Base-by-base conservation (phyloP, 1,140 invertebrate species). In the Scylla paramamosain region DNA sequence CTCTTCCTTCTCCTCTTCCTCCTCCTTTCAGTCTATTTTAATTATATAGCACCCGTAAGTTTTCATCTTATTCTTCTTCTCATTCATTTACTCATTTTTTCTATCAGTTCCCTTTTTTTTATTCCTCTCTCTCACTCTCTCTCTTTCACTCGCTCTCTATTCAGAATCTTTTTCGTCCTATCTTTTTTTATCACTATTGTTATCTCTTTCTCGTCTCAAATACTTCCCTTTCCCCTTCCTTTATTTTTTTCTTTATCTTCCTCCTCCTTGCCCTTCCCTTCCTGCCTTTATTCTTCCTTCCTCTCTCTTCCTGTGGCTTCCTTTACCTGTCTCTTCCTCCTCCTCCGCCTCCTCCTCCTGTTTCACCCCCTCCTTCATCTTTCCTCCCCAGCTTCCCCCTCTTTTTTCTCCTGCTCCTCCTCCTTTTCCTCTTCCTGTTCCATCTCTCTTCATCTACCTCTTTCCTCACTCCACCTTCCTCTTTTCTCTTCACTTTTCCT, bases 401-500 rank as follows among this genome's bases (percentile, higher is more conserved):
- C 77, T 7, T 82, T 8, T 3, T 25, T 4, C 77, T 82, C 77
- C 77, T 82, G 2, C 28, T 28, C 28, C 77, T 28, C 77, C 28
- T 25, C 16, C 16, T 82, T 7, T 8, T 82, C 77, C 3, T 82
- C 77, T 20, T 82, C 77, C 77, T 82, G 20, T 82, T 25, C 31
- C 1, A 12, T 32, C 7, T 10, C 31, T 1, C 0, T 32, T 39
- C 6, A 39, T 32, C 87, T 89, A 29, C 39, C 87, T 39, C 32
- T 39, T 45, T 45, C 39, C 87, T 89, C 87, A 8, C 87, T 39
- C 87, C 39, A 25, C 39, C 87, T 89, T 45, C 45, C 87, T 89
- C 31, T 89, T 89, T 45, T 89, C 87, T 89, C 87, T 7, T 6
- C 39, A 39, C 39, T 6, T 39, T 39, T 39, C 39, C 39, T 39